A percentile compares a stretch with the other conserved stretches of the same genome.
Evolutionary conservation across 2,888 invertebrate species (phyloP).

Genomic region (Acanthosepion pharaonis): DNA sequence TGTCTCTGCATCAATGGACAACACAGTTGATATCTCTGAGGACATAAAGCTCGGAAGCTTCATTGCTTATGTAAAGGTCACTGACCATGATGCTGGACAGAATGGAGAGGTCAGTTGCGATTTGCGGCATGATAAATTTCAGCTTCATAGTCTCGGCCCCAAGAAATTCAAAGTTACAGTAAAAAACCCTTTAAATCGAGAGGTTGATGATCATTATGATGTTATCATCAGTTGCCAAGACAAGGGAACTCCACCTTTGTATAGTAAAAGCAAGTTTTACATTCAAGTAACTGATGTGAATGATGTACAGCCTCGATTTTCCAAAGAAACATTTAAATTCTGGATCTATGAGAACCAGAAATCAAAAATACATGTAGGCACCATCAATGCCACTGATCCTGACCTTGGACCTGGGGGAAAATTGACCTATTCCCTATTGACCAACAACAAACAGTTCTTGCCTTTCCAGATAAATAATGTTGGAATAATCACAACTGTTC

Average conservation of each 20-base stretch:
- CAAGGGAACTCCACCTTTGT: background rate
- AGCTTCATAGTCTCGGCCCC: constrained; percentile 9
- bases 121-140: background rate
- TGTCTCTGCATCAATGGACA: background rate
- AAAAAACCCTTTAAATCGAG: constrained; percentile 11
- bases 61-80: background rate
- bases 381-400: background rate
- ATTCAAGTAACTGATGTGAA: background rate
- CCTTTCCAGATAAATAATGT: constrained; percentile 33
- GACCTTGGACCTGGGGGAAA: background rate
- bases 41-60: background rate
- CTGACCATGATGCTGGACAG: constrained; percentile 1
- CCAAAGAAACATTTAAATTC: background rate
- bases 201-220: constrained; percentile 33
- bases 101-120: constrained; percentile 4
- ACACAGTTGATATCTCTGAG: background rate
- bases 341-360: background rate
- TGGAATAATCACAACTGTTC: background rate
- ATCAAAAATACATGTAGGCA: background rate
- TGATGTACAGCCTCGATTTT: background rate
- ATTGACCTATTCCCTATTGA: constrained; percentile 10
- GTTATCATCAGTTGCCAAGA: background rate
- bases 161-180: background rate
- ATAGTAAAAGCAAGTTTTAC: background rate
- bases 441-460: constrained; percentile 9